A percentile compares a stretch with the other conserved stretches of the same genome.
phyloP scores from a whole-genome alignment of 2,888 invertebrate genomes.

The Apamea anceps region DNA sequence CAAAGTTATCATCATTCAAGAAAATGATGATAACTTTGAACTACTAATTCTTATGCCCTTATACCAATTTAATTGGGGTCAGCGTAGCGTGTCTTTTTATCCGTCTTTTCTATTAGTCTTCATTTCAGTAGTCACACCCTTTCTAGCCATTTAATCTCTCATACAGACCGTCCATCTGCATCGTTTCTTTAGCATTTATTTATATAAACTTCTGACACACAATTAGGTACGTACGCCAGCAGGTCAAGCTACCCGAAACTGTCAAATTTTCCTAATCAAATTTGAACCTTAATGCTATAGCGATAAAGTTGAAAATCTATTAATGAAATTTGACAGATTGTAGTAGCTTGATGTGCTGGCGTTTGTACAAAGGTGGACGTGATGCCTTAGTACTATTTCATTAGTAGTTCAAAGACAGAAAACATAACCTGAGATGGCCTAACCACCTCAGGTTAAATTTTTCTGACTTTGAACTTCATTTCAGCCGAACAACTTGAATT shows the following conservation, averaged over 20 bases:
- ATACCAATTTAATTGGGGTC: too few relatives aligned
- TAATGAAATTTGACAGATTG: too few relatives aligned
- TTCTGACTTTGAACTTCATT: neutral
- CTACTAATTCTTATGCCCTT: neutral
- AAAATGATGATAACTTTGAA: too few relatives aligned
- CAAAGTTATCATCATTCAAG: too few relatives aligned
- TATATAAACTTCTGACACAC: neutral
- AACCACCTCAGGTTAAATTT: neutral
- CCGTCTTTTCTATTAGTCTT: neutral
- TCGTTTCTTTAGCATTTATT: neutral
- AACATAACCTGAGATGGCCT: neutral
- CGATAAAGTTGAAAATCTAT: too few relatives aligned
- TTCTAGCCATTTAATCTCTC: too few relatives aligned
- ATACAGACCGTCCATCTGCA: too few relatives aligned
- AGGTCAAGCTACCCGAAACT: too few relatives aligned
- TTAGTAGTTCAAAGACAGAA: neutral
- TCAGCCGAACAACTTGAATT: neutral
- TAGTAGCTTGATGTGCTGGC: too few relatives aligned
- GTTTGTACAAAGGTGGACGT: neutral
- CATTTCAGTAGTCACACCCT: neutral
- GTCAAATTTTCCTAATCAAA: too few relatives aligned
- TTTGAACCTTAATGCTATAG: too few relatives aligned
- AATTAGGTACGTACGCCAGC: too few relatives aligned
- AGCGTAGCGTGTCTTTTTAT: neutral
- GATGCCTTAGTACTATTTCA: neutral